These are phyloP conservation scores for Paramuricea clavata DNA, from an alignment of 92 coral and sea anemone genomes.

Conservation along the genomic window DNA sequence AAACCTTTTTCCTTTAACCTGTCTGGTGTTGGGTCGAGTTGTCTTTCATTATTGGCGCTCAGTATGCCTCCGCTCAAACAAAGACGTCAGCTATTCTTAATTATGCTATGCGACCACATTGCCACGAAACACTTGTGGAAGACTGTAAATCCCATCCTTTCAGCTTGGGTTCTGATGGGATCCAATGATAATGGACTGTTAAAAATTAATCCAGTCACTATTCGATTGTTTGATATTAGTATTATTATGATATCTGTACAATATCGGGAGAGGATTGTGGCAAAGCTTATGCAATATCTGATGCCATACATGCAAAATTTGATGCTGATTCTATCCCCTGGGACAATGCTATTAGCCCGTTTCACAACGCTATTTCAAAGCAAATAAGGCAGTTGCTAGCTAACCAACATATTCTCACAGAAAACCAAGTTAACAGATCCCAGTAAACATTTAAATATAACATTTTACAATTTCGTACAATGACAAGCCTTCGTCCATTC, in stretches of 20 bases:
- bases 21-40: neutral
- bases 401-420: no score
- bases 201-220: no score
- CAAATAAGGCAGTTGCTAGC: no score
- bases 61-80: conserved; percentile 25
- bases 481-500: no score
- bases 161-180: conserved; percentile 13
- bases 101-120: conserved; percentile 35
- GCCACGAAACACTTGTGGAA: conserved; percentile 25
- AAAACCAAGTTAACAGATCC: no score
- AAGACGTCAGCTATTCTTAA: conserved; percentile 29
- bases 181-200: conserved; percentile 18
- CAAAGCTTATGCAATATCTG: conserved; percentile 37
- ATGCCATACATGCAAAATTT: conserved; percentile 57
- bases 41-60: neutral
- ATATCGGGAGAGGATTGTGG: conserved; percentile 9
- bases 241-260: conserved; percentile 14
- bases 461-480: no score
- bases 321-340: conserved; percentile 55
- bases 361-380: neutral
- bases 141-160: conserved; percentile 29
- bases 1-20: neutral
- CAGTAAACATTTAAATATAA: no score
- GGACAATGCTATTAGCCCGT: conserved; percentile 56
- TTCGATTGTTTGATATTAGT: conserved; percentile 20